A percentile compares a stretch with the other conserved stretches of the same genome.
phyloP scores from a whole-genome alignment of 2,888 invertebrate genomes.

The Synanthedon vespiformis region DNA sequence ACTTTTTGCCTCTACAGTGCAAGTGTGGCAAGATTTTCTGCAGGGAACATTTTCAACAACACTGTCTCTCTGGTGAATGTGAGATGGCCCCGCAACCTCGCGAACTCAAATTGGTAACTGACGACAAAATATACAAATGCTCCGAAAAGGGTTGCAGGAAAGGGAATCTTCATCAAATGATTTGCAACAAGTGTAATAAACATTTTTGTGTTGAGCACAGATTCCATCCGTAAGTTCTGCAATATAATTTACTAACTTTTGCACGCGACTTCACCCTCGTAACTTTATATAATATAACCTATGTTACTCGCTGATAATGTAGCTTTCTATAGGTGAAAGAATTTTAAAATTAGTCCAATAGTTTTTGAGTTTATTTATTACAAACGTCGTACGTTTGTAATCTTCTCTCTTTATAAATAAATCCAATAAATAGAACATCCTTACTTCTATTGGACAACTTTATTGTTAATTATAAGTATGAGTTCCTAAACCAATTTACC shows the following conservation, averaged over 20 bases:
- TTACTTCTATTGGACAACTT: too few relatives aligned
- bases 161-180: constrained; percentile 73
- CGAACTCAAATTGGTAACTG: constrained; percentile 43
- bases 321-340: too few relatives aligned
- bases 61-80: constrained; percentile 66
- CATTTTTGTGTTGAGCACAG: constrained; percentile 81
- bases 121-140: constrained; percentile 65
- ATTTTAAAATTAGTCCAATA: too few relatives aligned
- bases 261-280: too few relatives aligned
- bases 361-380: too few relatives aligned
- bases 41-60: constrained; percentile 73
- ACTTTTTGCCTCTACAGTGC: constrained; percentile 79
- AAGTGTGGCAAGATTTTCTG: constrained; percentile 75
- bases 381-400: too few relatives aligned
- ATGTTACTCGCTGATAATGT: too few relatives aligned
- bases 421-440: too few relatives aligned
- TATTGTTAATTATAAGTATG: too few relatives aligned
- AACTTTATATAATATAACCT: too few relatives aligned
- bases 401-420: too few relatives aligned
- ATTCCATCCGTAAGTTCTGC: constrained; percentile 56
- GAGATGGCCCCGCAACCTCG: constrained; percentile 47
- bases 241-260: neutral
- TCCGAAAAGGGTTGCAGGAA: constrained; percentile 69
- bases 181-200: constrained; percentile 74
- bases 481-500: too few relatives aligned